Evolutionary conservation across 2,888 invertebrate genomes (phyloP), one percentile per base, ranked within the genome.

Genomic region (Chrysina gloriosa): DNA sequence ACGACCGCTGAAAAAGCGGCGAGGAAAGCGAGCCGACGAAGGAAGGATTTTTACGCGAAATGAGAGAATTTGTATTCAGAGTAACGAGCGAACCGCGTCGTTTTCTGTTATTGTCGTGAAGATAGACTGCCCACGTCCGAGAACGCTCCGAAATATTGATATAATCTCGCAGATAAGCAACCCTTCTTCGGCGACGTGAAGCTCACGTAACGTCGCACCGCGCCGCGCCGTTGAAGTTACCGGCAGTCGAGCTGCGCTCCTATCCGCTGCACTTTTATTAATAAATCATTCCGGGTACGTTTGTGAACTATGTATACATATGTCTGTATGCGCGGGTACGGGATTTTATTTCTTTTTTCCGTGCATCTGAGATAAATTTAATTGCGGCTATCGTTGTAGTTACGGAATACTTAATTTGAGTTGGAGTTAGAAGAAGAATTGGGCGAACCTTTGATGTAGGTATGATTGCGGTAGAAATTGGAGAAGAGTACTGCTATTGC

Each of bases 51-150:
- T 75, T 76, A 58, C 73, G 52, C 76, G 76, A 80, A 81, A 80
- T 80, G 79, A 79, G 79, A 76, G 77, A 79, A 80, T 81, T 81
- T 81, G 78, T 81, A 81, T 81, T 80, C 81, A 79, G 77, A 19
- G 21, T 75, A 75, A 76, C 73, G 72, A 74, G 69, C 73, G 69
- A 72, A 73, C 69, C 45, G 21, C 7, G 45, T 45, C 5, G 45
- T 45, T 72, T 75, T 74, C 71, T 78, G 72, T 74, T 77, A 78
- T 79, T 79, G 77, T 77, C 72, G 74, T 56, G 72, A 70, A 79
- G 80, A 80, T 80, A 80, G 79, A 74, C 79, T 76, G 76, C 82
- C 81, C 82, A 82, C 81, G 81, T 81, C 75, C 45, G 75, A 69
- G 72, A 75, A 74, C 76, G 76, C 75, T 75, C 78, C 77, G 75